Evolutionary conservation across 2,888 invertebrate genomes (phyloP), one percentile per base, ranked within the genome.

Genomic region (Listrodromus nycthemerus): DNA sequence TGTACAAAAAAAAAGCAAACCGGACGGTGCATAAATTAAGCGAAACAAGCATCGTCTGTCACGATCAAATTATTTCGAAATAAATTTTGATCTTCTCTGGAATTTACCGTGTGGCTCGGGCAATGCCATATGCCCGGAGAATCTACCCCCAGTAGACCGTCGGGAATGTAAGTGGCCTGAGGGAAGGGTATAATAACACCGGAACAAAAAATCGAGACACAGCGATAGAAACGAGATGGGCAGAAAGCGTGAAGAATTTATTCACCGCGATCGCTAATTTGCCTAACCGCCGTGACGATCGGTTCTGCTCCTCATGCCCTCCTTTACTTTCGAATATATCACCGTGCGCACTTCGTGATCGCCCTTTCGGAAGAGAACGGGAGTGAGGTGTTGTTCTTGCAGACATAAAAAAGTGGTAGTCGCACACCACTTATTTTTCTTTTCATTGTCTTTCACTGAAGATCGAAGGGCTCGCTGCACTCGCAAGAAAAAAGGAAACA

Each of bases 161-260:
- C 61, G 61, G n/a, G 5, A 16, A 61, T 55, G 75, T 8, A 21
- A 67, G 45, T 13, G 48, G 37, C 13, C 10, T 48, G 30, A n/a
- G 37, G 48, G 27, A 66, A 52, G 24, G 33, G 55, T 21, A 19
- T 19, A 66, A 74, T 24, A 71, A 66, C n/a, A 19, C 33, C 19
- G 13, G n/a, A 61, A 45, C 37, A 71, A 83, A 83, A 76, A 83
- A 83, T 83, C 82, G 84, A 87, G 80, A 85, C 85, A 87, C 80
- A 84, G 74, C 70, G 78, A 79, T 30, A n/a, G 27, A 69, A 82
- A 80, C 69, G 67, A 80, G 77, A 87, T 71, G 82, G 84, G 69
- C 86, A 86, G 78, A 76, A 84, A 87, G 83, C 90, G 87, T 89
- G 89, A 87, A 90, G 87, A 91, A 92, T 92, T 88, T 91, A 92